Base-by-base conservation (phyloP, 2,113 vertebrate genomes). In the Elaphurus davidianus region DNA sequence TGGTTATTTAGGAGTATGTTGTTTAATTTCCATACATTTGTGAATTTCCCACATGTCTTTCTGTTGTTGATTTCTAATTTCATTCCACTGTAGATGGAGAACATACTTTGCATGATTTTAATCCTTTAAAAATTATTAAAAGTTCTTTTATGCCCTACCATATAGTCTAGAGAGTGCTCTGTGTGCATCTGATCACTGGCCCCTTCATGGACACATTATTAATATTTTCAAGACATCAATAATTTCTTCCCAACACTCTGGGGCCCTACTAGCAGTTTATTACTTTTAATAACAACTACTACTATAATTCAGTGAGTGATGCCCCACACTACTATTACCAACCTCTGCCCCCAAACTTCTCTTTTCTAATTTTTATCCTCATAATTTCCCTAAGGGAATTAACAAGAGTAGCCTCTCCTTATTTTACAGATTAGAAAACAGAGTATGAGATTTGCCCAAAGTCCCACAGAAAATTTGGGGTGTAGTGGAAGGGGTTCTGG, bases 21-120 rank as follows among this genome's bases (percentile, higher is more conserved):
- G 52, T 47, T 92, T 64, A 30, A 97, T 95, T 94, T 92, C 82
- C 82, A 97, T 59, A 57, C 89, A 92, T 95, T 90, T 95, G 84
- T 90, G 40, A 76, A 86, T 88, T 91, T 55, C 76, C 36, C 67
- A 82, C 81, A 92, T 86, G 88, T 86, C 55, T 52, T 95, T 87
- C 52, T 90, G 36, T 78, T 97, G 47, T 50, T 90, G 52, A 82
- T 62, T 96, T 89, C 67, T 52, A 67, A 91, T 86, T 95, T 76
- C 94, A 97, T 64, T 91, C 91, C 36, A 74, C 7, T 90, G 19
- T 94, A n/a, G 54, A 21, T 83, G 7, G 43, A 97, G 36, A 95
- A 94, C 8, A 92, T 74, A 71, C 52, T 90, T 87, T 43, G 55
- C 60, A 90, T 82, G n/a, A 93, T 82, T 93, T 84, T 76, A 94